A percentile compares a stretch with the other conserved stretches of the same genome.
These are phyloP conservation scores for Drosophila nannoptera DNA, from an alignment of 1,140 invertebrate species.

Conservation along the genomic window DNA sequence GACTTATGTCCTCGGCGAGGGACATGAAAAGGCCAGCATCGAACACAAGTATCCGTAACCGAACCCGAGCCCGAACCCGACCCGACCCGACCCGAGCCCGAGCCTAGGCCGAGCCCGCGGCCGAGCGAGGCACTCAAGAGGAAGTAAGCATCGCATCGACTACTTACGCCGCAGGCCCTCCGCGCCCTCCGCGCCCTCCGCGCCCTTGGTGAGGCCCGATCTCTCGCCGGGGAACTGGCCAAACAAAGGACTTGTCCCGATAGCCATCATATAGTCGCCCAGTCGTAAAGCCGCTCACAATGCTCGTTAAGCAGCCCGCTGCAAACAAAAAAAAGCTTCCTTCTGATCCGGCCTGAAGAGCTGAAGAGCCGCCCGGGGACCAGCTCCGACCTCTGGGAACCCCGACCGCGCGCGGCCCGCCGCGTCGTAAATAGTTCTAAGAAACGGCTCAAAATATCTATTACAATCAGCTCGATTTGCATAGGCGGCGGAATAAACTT, in stretches of 20 bases:
- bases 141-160: constrained; percentile 69
- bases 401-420: too few relatives aligned
- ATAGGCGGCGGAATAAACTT: too few relatives aligned
- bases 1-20: constrained; percentile 48
- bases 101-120: constrained; percentile 7
- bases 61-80: constrained; percentile 8
- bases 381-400: too few relatives aligned
- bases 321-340: constrained; percentile 23
- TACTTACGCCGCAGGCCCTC: constrained; percentile 35
- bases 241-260: constrained; percentile 60
- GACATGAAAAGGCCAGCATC: constrained; percentile 61
- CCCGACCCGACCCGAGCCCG: too few relatives aligned
- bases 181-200: background rate
- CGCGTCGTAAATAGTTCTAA: too few relatives aligned
- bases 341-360: constrained; percentile 30
- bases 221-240: constrained; percentile 51
- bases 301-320: constrained; percentile 8
- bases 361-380: constrained; percentile 18
- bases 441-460: too few relatives aligned
- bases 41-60: constrained; percentile 16
- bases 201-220: background rate
- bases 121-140: constrained; percentile 57
- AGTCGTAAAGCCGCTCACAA: constrained; percentile 20
- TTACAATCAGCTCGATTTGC: too few relatives aligned
- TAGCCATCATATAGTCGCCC: constrained; percentile 10